Percentiles rank a stretch among this genome's conserved stretches.
Conservation (phyloP, 2,113 vertebrate species). For the Isichthys henryi region DNA sequence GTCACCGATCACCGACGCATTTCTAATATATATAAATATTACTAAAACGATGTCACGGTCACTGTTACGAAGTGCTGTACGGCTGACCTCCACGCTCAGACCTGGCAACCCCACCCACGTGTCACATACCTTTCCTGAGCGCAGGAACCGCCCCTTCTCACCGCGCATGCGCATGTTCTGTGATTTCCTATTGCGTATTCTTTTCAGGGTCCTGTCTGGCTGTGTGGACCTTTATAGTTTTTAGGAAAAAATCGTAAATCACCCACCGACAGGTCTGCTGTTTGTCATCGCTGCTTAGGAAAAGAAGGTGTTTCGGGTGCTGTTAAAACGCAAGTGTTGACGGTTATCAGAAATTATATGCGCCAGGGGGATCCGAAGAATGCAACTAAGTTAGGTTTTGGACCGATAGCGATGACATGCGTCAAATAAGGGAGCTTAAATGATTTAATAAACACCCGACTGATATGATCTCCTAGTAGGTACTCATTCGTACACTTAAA, state of each 20-base stretch:
- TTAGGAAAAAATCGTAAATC: background rate
- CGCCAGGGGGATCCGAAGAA: background rate
- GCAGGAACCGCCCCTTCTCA: background rate
- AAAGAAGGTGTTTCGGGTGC: background rate
- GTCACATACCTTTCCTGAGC: background rate
- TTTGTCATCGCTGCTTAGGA: background rate
- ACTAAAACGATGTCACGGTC: background rate
- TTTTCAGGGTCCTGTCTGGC: background rate
- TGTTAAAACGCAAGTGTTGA: background rate
- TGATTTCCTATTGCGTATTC: background rate
- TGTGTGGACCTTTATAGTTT: background rate
- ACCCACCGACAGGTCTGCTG: background rate
- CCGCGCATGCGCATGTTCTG: background rate
- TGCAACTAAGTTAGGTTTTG: background rate
- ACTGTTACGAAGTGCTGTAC: background rate
- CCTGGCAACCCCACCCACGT: background rate
- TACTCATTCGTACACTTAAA: background rate
- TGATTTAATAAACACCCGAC: background rate
- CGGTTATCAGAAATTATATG: background rate
- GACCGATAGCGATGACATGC: background rate
- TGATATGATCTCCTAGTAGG: background rate
- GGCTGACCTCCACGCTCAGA: background rate
- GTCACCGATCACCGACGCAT: too few species aligned
- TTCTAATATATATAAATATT: background rate
- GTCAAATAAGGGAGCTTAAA: background rate